A percentile compares a stretch with the other conserved stretches of the same genome.
These are phyloP conservation scores for Zaprionus vittiger DNA, from an alignment of 1,140 invertebrate species.

Conservation along the genomic window DNA sequence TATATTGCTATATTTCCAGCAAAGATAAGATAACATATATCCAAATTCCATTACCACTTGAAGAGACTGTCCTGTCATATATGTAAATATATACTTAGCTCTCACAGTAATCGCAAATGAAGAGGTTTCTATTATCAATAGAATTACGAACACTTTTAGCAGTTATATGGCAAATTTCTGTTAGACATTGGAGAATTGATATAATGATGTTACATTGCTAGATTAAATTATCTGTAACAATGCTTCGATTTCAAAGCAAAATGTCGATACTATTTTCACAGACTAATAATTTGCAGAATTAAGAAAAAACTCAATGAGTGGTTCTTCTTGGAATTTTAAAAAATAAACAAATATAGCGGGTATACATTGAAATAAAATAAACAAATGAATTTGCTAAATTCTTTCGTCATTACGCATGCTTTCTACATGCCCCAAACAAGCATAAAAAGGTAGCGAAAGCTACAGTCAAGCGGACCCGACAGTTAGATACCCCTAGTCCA, in stretches of 20 bases:
- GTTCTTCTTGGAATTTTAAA: not conserved
- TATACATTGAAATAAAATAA: not conserved
- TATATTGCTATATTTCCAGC: not conserved
- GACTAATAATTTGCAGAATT: not conserved
- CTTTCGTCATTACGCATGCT: not conserved
- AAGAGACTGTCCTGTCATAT: not conserved
- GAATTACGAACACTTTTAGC: too few species aligned
- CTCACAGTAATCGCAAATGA: not conserved
- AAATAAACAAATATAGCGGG: not conserved
- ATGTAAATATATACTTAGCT: not conserved
- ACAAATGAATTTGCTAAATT: not conserved
- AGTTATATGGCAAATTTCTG: too few species aligned
- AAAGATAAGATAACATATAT: constrained; percentile 14
- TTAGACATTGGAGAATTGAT: too few species aligned
- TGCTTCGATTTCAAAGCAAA: too few species aligned
- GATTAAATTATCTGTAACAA: too few species aligned
- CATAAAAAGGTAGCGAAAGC: too few species aligned
- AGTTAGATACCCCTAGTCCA: too few species aligned
- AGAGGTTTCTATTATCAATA: not conserved
- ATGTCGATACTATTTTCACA: not conserved
- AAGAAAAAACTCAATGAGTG: not conserved
- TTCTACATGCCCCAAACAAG: not conserved
- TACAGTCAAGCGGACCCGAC: too few species aligned
- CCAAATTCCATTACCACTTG: not conserved
- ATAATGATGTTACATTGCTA: too few species aligned